Evolutionary conservation across 2,113 vertebrate genomes (phyloP), one percentile per base, ranked within the genome.

Genomic region (Macrotis lagotis): DNA sequence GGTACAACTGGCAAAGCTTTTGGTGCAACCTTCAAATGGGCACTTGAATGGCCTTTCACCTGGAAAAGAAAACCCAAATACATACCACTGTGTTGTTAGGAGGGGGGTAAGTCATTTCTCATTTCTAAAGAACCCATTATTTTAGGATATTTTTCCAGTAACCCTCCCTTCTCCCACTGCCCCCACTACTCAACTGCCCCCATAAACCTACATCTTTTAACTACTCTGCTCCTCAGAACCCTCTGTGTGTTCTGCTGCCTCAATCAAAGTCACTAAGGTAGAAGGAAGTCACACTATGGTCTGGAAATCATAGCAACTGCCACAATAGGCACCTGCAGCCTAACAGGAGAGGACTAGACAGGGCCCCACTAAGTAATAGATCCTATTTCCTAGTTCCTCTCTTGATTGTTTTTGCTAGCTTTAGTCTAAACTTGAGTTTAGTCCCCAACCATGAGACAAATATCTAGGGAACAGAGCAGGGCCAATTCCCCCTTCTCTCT

Each of bases 41-140:
- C 98, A 98, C 97, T 98, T 98, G 97, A 99, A 99, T 83, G 98
- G 98, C 97, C 98, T 99, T 92, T 90, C 44, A 96, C 98, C 98
- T 98, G 98, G 83, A 92, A 96, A 91, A 49, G 83, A 93, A 97
- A 97, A 96, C 52, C 47, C 83, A 92, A 94, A 89, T 25, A 16
- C 7, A n/a, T 95, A 97, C 95, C 89, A 94, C 91, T 26, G 28
- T 88, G 91, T 91, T 96, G 44, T 14, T 90, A 94, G 90, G 90
- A 94, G 94, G 91, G 91, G 91, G 95, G 91, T 90, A 94, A 92
- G 51, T 92, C 94, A 96, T 96, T 94, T 90, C n/a, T 49, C 51
- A 22, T 74, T 95, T 95, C 91, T 92, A 96, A 97, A 97, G 55
- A 96, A 96, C 50, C 50, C 37, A 96, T 93, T 96, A 91, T 96